These are phyloP conservation scores for Vulpes ferrilata DNA, from an alignment of 2,113 vertebrate species.

Conservation along the genomic window DNA sequence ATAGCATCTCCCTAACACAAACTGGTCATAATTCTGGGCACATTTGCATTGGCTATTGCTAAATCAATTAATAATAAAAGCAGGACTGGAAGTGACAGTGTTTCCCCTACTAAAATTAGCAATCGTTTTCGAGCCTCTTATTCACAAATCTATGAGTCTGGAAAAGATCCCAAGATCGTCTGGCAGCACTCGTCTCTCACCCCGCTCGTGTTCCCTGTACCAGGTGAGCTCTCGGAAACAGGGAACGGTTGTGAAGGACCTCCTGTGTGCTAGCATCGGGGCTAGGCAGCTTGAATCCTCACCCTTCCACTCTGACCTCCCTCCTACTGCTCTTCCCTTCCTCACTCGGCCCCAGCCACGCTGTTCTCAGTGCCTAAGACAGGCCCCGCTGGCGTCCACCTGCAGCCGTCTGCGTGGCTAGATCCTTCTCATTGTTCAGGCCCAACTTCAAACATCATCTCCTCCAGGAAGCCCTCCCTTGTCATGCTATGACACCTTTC, in stretches of 20 bases:
- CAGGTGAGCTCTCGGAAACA: background rate
- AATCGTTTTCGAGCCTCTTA: background rate
- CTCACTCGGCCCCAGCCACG: background rate
- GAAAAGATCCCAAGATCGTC: background rate
- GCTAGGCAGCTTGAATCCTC: background rate
- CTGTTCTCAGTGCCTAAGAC: background rate
- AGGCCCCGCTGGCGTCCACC: background rate
- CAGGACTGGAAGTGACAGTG: background rate
- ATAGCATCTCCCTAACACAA: background rate
- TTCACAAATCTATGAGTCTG: background rate
- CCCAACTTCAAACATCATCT: background rate
- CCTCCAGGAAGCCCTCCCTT: background rate
- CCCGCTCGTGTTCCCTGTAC: background rate
- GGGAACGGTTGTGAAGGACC: background rate
- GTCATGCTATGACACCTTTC: background rate
- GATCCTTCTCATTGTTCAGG: background rate
- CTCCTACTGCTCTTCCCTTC: background rate
- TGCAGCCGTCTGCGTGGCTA: background rate
- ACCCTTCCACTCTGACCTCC: background rate
- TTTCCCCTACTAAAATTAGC: background rate
- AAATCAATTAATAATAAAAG: background rate
- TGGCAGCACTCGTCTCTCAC: background rate
- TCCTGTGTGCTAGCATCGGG: background rate
- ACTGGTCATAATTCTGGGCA: constrained; percentile 6
- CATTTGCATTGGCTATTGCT: background rate